Evolutionary conservation across 2,113 vertebrate genomes (phyloP).

Genomic region (Heterochromis multidens): DNA sequence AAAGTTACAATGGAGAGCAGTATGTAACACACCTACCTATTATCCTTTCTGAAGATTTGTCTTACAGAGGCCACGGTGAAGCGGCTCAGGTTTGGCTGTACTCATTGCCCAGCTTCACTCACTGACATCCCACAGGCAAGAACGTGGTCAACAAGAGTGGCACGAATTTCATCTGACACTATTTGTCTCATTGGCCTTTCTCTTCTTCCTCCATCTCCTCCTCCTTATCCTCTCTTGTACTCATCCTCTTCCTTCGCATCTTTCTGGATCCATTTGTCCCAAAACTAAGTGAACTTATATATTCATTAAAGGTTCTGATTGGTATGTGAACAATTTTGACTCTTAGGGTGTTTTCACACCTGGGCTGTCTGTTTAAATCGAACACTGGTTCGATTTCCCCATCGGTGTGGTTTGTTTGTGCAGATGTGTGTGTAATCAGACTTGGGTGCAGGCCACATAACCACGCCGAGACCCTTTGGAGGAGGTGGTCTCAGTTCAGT

Average conservation of each 20-base stretch:
- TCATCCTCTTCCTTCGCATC: background rate
- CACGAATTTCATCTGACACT: background rate
- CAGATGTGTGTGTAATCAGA: background rate
- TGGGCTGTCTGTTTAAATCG: background rate
- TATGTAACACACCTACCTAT: too few relatives aligned
- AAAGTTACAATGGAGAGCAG: too few relatives aligned
- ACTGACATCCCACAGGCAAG: background rate
- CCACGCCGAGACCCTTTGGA: background rate
- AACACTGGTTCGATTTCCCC: background rate
- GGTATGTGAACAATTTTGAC: too few relatives aligned
- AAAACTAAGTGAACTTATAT: background rate
- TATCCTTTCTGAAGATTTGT: too few relatives aligned
- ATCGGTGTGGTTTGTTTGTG: background rate
- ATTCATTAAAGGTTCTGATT: too few relatives aligned
- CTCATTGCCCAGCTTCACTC: background rate
- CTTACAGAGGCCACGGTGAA: too few relatives aligned
- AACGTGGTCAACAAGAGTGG: background rate
- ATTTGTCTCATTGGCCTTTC: background rate
- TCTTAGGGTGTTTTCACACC: background rate
- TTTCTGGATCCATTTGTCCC: background rate
- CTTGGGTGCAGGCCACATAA: background rate
- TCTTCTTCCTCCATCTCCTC: background rate
- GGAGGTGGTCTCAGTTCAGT: background rate
- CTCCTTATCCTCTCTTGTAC: background rate
- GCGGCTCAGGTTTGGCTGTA: too few relatives aligned